phyloP scores from a whole-genome alignment of 2,113 vertebrate species.

The Embiotoca jacksoni region DNA sequence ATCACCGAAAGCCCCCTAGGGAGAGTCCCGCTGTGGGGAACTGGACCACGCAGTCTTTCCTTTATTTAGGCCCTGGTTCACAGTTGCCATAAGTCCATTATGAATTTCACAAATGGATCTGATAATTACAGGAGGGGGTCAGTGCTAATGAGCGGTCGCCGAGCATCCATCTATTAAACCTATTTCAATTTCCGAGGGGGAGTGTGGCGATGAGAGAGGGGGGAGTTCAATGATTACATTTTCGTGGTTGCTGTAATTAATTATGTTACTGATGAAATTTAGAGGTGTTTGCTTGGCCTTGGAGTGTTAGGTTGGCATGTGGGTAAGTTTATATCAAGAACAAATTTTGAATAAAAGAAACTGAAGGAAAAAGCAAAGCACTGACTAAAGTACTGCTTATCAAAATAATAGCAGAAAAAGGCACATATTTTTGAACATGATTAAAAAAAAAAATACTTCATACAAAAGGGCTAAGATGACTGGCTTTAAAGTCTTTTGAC shows the following conservation, averaged over 20 bases:
- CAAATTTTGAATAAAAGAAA: not conserved
- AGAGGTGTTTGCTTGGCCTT: conserved; percentile 61
- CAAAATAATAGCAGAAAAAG: conserved; percentile 9
- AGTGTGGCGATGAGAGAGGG: conserved; percentile 3
- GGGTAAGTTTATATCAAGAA: conserved; percentile 9
- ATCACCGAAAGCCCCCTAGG: conserved; percentile 60
- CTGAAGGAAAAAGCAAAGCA: not conserved
- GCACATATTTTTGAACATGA: conserved; percentile 13
- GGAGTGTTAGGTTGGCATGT: conserved; percentile 14
- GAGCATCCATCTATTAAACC: conserved; percentile 83
- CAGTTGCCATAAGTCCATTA: conserved; percentile 83
- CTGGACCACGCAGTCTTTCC: conserved; percentile 76
- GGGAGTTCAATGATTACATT: conserved; percentile 73
- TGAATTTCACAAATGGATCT: conserved; percentile 86
- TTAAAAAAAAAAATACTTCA: not conserved
- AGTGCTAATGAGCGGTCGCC: conserved; percentile 78
- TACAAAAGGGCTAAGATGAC: conserved; percentile 27
- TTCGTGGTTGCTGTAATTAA: conserved; percentile 82
- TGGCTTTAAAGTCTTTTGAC: conserved; percentile 1
- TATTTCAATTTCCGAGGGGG: conserved; percentile 82
- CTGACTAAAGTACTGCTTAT: conserved; percentile 14
- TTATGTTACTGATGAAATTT: conserved; percentile 81
- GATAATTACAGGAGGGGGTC: conserved; percentile 85
- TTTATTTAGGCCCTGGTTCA: conserved; percentile 75
- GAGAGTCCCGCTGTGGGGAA: conserved; percentile 63